These are phyloP conservation scores for Thoracochromis brauschi DNA, from an alignment of 2,113 vertebrate genomes.

Conservation along the genomic window DNA sequence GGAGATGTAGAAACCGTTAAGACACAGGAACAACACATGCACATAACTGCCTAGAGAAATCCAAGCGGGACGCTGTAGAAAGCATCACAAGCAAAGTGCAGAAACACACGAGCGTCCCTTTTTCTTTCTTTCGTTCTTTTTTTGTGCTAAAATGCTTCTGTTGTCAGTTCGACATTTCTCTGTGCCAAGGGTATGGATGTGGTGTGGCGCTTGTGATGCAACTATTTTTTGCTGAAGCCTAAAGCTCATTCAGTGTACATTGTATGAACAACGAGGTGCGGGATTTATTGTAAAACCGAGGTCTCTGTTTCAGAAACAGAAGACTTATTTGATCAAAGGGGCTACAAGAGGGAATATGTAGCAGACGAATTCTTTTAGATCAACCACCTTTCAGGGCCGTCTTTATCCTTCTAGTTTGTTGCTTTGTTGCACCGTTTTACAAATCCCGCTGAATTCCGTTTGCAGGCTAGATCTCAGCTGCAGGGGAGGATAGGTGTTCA, in stretches of 20 bases:
- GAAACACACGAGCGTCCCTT: background rate
- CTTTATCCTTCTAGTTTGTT: background rate
- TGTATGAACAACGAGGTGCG: background rate
- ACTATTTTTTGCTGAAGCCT: background rate
- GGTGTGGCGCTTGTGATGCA: background rate
- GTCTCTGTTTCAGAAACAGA: conserved; percentile 16
- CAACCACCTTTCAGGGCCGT: conserved; percentile 12
- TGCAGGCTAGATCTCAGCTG: background rate
- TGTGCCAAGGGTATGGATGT: background rate
- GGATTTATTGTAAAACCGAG: background rate
- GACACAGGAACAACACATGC: conserved; percentile 45
- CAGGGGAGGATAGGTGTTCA: background rate
- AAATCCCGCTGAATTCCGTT: conserved; percentile 2
- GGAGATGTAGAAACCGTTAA: conserved; percentile 46
- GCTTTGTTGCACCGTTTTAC: background rate
- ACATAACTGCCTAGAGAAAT: conserved; percentile 20
- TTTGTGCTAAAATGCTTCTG: background rate
- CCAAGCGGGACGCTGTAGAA: background rate
- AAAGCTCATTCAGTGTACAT: background rate
- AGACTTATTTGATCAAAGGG: conserved; percentile 40
- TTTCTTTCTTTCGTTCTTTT: background rate
- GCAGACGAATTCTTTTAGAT: conserved; percentile 5
- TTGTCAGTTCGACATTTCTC: background rate
- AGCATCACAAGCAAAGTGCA: conserved; percentile 16
- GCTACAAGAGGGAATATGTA: conserved; percentile 13